Evolutionary conservation across 2,113 vertebrate genomes (phyloP).

Genomic region (Sinocyclocheilus anophthalmus): DNA sequence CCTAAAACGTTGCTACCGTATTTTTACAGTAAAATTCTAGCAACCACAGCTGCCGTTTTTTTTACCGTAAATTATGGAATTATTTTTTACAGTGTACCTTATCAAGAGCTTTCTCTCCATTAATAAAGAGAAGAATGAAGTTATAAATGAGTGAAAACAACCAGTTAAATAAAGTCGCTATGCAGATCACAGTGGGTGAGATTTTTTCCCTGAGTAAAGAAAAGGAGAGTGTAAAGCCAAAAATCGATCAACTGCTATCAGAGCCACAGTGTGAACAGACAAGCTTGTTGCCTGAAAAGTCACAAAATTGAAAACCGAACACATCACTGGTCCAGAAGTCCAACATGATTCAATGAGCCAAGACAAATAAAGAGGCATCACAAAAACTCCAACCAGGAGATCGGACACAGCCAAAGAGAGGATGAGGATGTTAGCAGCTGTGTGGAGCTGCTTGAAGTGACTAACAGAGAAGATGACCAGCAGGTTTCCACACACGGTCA

Average conservation of each 20-base stretch:
- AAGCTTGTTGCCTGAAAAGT: constrained; percentile 45
- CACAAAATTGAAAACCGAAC: constrained; percentile 42
- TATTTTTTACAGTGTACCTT: neutral
- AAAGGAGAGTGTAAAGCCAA: constrained; percentile 54
- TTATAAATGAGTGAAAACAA: constrained; percentile 52
- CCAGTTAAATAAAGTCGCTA: constrained; percentile 39
- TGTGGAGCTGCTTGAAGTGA: constrained; percentile 63
- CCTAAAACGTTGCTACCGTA: too few species aligned
- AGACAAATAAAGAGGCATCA: constrained; percentile 77
- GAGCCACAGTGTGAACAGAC: constrained; percentile 57
- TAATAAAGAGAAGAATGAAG: constrained; percentile 43
- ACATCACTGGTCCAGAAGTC: constrained; percentile 45
- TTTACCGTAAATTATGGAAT: too few species aligned
- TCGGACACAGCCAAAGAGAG: constrained; percentile 62
- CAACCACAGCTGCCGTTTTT: too few species aligned
- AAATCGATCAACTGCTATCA: constrained; percentile 59
- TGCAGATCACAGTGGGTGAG: constrained; percentile 9
- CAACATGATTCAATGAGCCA: constrained; percentile 53
- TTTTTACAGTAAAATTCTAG: too few species aligned
- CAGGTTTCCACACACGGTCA: constrained; percentile 64
- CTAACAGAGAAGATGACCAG: constrained; percentile 59
- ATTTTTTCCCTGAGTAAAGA: constrained; percentile 44
- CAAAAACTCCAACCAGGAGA: constrained; percentile 58
- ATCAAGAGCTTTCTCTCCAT: neutral
- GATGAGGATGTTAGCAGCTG: constrained; percentile 59